Percentiles rank a stretch among this genome's conserved stretches.
These are phyloP conservation scores for Macrotus californicus DNA, from an alignment of 2,113 vertebrate species.

Conservation along the genomic window DNA sequence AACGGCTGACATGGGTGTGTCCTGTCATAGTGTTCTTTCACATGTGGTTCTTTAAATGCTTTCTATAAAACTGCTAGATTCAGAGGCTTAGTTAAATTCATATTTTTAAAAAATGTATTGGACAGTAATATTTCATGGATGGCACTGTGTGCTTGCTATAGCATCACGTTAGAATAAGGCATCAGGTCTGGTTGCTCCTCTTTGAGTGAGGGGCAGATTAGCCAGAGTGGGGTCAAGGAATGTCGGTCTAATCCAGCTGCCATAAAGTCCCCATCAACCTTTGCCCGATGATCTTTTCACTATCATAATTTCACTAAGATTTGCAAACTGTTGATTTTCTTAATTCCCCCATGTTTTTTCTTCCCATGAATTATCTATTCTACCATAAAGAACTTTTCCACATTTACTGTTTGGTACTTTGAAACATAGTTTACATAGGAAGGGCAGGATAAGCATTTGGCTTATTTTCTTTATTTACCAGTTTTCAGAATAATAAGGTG, in stretches of 20 bases:
- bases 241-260: neutral
- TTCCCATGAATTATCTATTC: neutral
- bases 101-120: neutral
- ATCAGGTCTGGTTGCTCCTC: neutral
- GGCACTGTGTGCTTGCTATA: neutral
- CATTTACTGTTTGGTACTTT: neutral
- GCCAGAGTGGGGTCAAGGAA: neutral
- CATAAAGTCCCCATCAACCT: neutral
- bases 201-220: neutral
- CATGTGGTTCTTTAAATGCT: neutral
- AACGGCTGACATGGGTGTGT: neutral
- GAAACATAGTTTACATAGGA: neutral
- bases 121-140: neutral
- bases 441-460: neutral
- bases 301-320: neutral
- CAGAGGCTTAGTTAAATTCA: neutral
- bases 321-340: conserved; percentile 15
- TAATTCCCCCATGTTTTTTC: neutral
- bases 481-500: neutral
- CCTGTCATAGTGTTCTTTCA: neutral
- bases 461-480: neutral
- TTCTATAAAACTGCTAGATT: neutral
- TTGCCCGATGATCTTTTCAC: neutral
- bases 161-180: neutral
- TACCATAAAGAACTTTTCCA: neutral